Percentiles rank a stretch among this genome's conserved stretches.
phyloP scores from a whole-genome alignment of 2,113 vertebrate species.

The Sorex araneus region DNA sequence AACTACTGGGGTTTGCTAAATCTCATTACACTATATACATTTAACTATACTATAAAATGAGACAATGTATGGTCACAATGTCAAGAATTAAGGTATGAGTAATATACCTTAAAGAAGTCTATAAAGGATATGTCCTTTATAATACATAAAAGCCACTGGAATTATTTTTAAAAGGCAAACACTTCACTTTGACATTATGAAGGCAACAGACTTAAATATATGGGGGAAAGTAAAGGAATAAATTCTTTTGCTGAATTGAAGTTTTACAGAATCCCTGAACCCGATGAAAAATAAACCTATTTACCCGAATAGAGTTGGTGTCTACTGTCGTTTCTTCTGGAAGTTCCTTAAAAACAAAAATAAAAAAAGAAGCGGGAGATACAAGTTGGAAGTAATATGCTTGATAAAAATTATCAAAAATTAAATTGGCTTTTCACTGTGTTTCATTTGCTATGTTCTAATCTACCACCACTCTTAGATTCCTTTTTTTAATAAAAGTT shows the following conservation, averaged over 20 bases:
- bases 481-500: slow-evolving; percentile 11
- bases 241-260: slow-evolving; percentile 60
- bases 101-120: slow-evolving; percentile 26
- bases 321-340: slow-evolving; percentile 89
- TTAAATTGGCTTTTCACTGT: slow-evolving; percentile 43
- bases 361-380: slow-evolving; percentile 4
- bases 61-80: not conserved
- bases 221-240: slow-evolving; percentile 44
- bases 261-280: slow-evolving; percentile 24
- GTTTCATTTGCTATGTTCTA: slow-evolving; percentile 56
- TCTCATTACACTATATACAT: slow-evolving; percentile 17
- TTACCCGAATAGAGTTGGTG: slow-evolving; percentile 94
- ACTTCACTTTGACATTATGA: slow-evolving; percentile 55
- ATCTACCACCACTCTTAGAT: slow-evolving; percentile 46
- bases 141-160: slow-evolving; percentile 62
- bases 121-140: not conserved
- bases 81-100: slow-evolving; percentile 31
- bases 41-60: slow-evolving; percentile 35
- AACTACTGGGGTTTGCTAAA: slow-evolving; percentile 27
- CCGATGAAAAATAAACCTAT: slow-evolving; percentile 62
- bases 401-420: slow-evolving; percentile 62
- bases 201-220: slow-evolving; percentile 28
- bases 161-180: slow-evolving; percentile 58
- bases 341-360: slow-evolving; percentile 87
- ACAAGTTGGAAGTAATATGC: slow-evolving; percentile 49